These are phyloP conservation scores for Pluvianellus socialis DNA, from an alignment of 2,113 vertebrate species.

Conservation along the genomic window DNA sequence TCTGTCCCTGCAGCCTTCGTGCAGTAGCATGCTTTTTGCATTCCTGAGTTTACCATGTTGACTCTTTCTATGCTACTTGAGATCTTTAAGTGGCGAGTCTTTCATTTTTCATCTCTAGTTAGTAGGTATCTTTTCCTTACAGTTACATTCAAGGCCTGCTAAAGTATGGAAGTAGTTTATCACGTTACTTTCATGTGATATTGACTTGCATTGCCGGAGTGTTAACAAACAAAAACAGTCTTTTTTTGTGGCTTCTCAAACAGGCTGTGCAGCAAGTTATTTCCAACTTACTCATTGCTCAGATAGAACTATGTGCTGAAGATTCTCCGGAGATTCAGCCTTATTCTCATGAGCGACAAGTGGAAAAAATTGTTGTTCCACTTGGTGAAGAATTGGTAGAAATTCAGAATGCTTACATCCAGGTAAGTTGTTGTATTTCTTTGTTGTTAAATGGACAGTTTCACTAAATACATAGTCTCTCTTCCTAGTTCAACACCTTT, in stretches of 20 bases:
- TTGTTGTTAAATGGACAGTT: not conserved
- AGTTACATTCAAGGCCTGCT: not conserved
- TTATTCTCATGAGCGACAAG: slow-evolving; percentile 85
- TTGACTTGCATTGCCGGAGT: not conserved
- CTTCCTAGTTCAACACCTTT: not conserved
- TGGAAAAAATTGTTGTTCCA: slow-evolving; percentile 91
- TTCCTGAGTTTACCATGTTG: fast-evolving
- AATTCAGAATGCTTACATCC: slow-evolving; percentile 84
- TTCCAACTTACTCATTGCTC: slow-evolving; percentile 90
- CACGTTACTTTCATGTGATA: not conserved
- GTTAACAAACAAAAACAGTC: not conserved
- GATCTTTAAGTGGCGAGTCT: not conserved
- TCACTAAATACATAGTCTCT: not conserved
- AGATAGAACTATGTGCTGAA: slow-evolving; percentile 90
- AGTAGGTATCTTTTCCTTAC: not conserved
- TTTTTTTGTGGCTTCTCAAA: not conserved
- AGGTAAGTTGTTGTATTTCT: slow-evolving; percentile 72
- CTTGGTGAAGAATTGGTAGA: slow-evolving; percentile 81
- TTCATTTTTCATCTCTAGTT: fast-evolving
- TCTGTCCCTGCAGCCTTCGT: not conserved
- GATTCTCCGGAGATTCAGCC: slow-evolving; percentile 90
- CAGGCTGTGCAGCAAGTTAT: slow-evolving; percentile 96
- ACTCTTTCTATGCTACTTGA: not conserved
- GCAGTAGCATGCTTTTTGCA: too few species aligned
- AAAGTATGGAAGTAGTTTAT: not conserved